Conservation (phyloP, 2,113 vertebrate genomes). For the Istiophorus platypterus region DNA sequence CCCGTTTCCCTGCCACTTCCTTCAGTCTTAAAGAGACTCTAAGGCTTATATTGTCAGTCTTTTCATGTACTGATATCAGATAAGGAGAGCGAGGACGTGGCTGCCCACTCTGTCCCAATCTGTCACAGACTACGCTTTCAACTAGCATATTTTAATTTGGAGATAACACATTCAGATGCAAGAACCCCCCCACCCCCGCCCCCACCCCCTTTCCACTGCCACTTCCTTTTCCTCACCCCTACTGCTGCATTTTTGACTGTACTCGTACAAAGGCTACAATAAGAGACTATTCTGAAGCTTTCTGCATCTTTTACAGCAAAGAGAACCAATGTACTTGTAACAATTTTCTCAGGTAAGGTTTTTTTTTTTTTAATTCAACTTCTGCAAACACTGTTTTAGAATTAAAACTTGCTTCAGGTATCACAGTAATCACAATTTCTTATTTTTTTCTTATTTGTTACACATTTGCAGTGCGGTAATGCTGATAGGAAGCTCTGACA, state of each 20-base stretch:
- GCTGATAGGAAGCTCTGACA: not conserved
- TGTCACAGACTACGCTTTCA: constrained; percentile 41
- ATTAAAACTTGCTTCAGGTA: not conserved
- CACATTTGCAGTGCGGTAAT: not conserved
- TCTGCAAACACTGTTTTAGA: not conserved
- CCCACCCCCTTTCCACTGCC: constrained; percentile 9
- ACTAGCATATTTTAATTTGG: constrained; percentile 14
- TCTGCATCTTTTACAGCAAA: not conserved
- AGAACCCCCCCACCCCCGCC: not conserved
- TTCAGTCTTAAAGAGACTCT: constrained; percentile 45
- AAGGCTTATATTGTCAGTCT: constrained; percentile 57
- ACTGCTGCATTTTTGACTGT: constrained; percentile 18
- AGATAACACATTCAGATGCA: constrained; percentile 11
- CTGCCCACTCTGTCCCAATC: constrained; percentile 7
- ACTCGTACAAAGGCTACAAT: not conserved
- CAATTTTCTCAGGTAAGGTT: not conserved
- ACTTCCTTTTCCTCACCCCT: constrained; percentile 19
- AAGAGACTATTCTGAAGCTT: not conserved
- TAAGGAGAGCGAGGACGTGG: constrained; percentile 11
- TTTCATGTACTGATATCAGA: constrained; percentile 67
- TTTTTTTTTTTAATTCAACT: not conserved
- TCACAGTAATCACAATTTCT: not conserved
- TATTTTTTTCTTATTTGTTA: not conserved
- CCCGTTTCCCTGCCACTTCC: constrained; percentile 54
- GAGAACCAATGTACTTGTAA: not conserved